Evolutionary conservation across 2,113 vertebrate species (phyloP).

Genomic region (Melanotaenia duboulayi): DNA sequence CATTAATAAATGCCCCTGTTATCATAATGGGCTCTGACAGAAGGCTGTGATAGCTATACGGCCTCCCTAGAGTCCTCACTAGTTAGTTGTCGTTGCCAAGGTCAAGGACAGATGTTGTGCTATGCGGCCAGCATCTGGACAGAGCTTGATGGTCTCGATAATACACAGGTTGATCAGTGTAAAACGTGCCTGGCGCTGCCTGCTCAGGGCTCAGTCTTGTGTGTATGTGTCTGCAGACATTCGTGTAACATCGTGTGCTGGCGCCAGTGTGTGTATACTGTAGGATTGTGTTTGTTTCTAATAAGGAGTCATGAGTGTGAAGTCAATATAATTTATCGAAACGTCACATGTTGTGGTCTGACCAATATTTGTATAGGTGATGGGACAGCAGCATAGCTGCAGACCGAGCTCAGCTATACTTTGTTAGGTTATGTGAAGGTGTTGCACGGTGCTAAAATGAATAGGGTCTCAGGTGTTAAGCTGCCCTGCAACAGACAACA

Average conservation of each 20-base stretch:
- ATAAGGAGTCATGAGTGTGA: slow-evolving; percentile 52
- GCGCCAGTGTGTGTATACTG: not conserved
- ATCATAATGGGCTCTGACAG: slow-evolving; percentile 31
- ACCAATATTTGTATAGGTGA: slow-evolving; percentile 48
- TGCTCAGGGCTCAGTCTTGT: slow-evolving; percentile 9
- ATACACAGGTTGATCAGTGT: slow-evolving; percentile 22
- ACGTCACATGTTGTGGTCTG: slow-evolving; percentile 24
- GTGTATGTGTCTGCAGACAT: slow-evolving; percentile 13
- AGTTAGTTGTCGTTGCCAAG: slow-evolving; percentile 45
- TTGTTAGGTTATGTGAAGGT: slow-evolving; percentile 39
- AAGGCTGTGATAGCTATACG: slow-evolving; percentile 22
- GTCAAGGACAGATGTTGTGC: slow-evolving; percentile 62
- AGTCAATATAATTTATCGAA: slow-evolving; percentile 21
- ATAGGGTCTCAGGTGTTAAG: slow-evolving; percentile 21
- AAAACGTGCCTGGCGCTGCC: slow-evolving; percentile 12
- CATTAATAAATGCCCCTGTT: slow-evolving; percentile 23
- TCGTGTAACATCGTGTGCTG: not conserved
- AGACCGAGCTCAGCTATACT: slow-evolving; percentile 38
- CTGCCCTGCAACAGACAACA: not conserved
- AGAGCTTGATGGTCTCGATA: slow-evolving; percentile 1
- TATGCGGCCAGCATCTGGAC: slow-evolving; percentile 27
- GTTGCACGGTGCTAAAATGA: not conserved
- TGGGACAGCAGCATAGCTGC: not conserved
- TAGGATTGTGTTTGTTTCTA: slow-evolving; percentile 16
- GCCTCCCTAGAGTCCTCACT: not conserved